These are phyloP conservation scores for Sminthurinus aureus DNA, from an alignment of 2,888 invertebrate species.

Conservation along the genomic window DNA sequence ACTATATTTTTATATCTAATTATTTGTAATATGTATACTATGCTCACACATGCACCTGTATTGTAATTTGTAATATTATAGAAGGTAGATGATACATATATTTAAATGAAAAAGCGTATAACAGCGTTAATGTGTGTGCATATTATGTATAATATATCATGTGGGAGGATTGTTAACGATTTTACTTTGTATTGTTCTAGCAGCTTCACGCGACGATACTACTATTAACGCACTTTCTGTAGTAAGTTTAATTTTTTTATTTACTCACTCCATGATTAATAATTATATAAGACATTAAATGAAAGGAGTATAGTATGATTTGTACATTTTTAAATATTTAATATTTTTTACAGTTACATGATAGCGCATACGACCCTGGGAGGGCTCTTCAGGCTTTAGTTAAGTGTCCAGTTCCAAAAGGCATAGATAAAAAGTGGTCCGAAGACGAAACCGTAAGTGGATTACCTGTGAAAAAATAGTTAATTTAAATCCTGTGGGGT, in stretches of 20 bases:
- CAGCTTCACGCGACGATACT: conserved; percentile 95
- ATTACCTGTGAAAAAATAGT: not conserved
- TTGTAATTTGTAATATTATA: no score
- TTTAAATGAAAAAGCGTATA: no score
- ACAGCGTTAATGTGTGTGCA: no score
- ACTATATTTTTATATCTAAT: not conserved
- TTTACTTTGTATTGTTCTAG: conserved; percentile 70
- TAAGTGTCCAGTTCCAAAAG: conserved; percentile 96
- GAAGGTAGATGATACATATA: no score
- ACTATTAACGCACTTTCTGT: conserved; percentile 97
- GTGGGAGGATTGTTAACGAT: no score
- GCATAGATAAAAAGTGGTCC: conserved; percentile 97
- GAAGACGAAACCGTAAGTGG: conserved; percentile 86
- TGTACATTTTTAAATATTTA: not conserved
- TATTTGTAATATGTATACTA: no score
- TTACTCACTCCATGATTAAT: not conserved
- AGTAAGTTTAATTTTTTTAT: conserved; percentile 65
- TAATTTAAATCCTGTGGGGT: not conserved
- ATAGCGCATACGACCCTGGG: conserved; percentile 95
- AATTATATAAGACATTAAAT: conserved; percentile 1
- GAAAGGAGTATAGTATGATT: not conserved
- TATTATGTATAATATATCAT: no score
- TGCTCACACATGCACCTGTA: not conserved
- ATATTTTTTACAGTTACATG: conserved; percentile 75
- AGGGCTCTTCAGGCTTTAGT: conserved; percentile 95